Evolutionary conservation across 92 coral and sea anemone genomes (phyloP).

Genomic region (Siderastrea siderea): DNA sequence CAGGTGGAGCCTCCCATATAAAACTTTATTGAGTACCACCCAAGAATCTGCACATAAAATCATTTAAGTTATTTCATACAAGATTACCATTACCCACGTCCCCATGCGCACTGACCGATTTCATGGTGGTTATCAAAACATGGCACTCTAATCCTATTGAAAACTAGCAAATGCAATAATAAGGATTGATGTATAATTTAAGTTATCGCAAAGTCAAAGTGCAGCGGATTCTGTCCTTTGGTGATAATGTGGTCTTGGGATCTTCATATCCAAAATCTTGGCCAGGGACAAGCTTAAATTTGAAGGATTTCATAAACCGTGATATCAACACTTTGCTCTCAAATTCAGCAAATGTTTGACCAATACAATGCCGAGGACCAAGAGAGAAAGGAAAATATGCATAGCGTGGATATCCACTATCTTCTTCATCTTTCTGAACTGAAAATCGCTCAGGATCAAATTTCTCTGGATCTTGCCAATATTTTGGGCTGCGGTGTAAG

Average conservation of each 20-base stretch:
- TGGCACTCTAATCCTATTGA: no score
- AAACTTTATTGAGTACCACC: no score
- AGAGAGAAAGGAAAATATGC: slow-evolving; percentile 89
- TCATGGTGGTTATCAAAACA: no score
- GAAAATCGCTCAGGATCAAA: slow-evolving; percentile 84
- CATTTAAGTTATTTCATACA: no score
- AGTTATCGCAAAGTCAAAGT: slow-evolving; percentile 57
- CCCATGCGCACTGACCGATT: no score
- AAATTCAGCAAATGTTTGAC: slow-evolving; percentile 81
- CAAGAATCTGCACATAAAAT: no score
- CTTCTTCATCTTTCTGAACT: slow-evolving; percentile 1
- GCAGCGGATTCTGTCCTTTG: slow-evolving; percentile 82
- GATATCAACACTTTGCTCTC: slow-evolving; percentile 83
- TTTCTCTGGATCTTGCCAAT: slow-evolving; percentile 79
- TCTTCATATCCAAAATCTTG: slow-evolving; percentile 83
- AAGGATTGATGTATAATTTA: neutral
- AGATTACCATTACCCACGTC: no score
- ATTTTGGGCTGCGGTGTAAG: slow-evolving; percentile 68
- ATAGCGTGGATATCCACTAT: slow-evolving; percentile 42
- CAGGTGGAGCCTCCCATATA: no score
- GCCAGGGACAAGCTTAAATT: slow-evolving; percentile 74
- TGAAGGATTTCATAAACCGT: slow-evolving; percentile 79
- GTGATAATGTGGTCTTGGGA: slow-evolving; percentile 73
- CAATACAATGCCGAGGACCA: slow-evolving; percentile 92
- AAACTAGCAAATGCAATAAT: no score